phyloP scores from a whole-genome alignment of 2,888 invertebrate genomes.

The Apodemia duryi region DNA sequence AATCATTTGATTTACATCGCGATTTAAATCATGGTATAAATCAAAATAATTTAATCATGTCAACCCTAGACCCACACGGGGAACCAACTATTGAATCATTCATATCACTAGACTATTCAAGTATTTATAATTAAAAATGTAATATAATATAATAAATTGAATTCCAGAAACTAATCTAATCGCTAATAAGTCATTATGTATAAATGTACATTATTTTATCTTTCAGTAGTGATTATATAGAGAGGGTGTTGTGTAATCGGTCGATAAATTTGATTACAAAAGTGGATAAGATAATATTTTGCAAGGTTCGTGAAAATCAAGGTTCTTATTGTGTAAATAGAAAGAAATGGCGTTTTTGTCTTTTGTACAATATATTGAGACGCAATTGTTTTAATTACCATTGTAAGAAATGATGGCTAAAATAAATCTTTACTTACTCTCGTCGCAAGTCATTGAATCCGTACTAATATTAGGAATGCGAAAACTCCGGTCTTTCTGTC shows the following conservation, averaged over 20 bases:
- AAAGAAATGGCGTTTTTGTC: no score
- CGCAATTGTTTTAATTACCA: no score
- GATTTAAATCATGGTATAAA: no score
- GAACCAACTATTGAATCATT: background rate
- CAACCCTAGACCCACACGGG: no score
- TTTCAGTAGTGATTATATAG: background rate
- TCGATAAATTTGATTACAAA: background rate
- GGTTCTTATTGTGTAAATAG: background rate
- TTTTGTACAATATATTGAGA: no score
- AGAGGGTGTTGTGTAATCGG: background rate
- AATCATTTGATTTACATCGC: no score
- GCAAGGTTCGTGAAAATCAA: background rate
- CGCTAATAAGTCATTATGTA: background rate
- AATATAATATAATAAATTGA: background rate
- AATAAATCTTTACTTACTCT: no score
- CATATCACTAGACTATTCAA: background rate
- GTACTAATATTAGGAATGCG: no score
- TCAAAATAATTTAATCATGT: no score
- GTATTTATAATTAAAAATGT: background rate
- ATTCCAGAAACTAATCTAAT: conserved; percentile 8
- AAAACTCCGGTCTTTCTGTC: no score
- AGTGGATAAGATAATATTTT: background rate
- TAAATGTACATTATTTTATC: background rate
- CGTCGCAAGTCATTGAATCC: no score
- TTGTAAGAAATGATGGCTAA: no score